Evolutionary conservation across 2,888 invertebrate species (phyloP), one percentile per base, ranked within the genome.

Genomic region (Liopterus haemorrhoidalis): DNA sequence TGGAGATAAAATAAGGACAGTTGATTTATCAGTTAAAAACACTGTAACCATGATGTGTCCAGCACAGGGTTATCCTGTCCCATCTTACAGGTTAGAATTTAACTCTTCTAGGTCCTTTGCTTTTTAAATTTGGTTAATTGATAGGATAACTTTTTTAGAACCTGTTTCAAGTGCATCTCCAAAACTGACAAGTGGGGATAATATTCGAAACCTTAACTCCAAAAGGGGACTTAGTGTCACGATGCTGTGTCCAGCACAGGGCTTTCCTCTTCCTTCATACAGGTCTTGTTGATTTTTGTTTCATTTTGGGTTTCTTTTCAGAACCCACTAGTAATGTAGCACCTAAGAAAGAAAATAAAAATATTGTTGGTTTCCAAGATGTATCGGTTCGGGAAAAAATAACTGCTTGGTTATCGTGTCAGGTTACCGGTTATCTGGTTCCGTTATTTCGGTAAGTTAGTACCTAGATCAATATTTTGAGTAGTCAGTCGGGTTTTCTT

Each of bases 41-140:
- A 71, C 70, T 47, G 59, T 79, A 53, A 75, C 80, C 41, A 72
- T 86, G 51, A 72, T 79, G 56, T 86, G 85, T 63, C 82, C 82
- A 36, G 82, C 81, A 45, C 85, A 86, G 71, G 83, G 81, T 35
- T 84, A 77, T 70, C 82, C 83, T 56, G 77, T 77, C 65, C 82
- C 83, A 63, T 73, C 72, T 65, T 81, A 78, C 75, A 80, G 82
- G 82, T 82, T 78, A 72, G 68, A 57, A 48, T 50, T 49, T 20
- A 19, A 28, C 33, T 27, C n/a, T 38, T 12, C 3, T 9, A 19
- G 9, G 15, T 39, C 21, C 4, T 41, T 11, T 35, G 9, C 12
- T 12, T 47, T 33, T 38, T 15, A 9, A 30, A 11, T 21, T 5
- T 6, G 5, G 18, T 32, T 24, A 43, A 9, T 9, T 19, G 18